Evolutionary conservation across 2,113 vertebrate genomes (phyloP), one percentile per base, ranked within the genome.

Genomic region (Sinosuthora webbiana): DNA sequence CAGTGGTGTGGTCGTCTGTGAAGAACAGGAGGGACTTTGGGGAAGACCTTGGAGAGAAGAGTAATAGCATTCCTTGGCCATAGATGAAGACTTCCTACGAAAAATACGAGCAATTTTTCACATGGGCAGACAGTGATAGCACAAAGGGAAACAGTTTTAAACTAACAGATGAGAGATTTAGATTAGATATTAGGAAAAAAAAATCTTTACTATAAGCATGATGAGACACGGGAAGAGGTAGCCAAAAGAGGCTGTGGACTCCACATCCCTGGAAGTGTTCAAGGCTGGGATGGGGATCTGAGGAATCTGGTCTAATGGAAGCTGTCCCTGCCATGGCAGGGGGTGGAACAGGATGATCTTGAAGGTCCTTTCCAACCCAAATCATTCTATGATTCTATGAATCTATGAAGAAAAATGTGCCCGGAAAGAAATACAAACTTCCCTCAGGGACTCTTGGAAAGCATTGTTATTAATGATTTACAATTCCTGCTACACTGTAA

Each of bases 81-180:
- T 0, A 37, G 28, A 10, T 70, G 25, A 81, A 53, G 15, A 45
- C 5, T 3, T 84, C 31, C 30, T 28, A 45, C 52, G 22, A 62
- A 67, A 91, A 63, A n/a, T 13, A 52, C 8, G 7, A 50, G 16
- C 9, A 20, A n/a, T 20, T 37, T 81, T 67, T 67, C 15, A 39
- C 4, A 33, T 1, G 4, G 9, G 19, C 8, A 45, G 15, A 25
- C 3, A 45, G 13, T 16, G 18, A 45, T 2, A 30, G 33, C 6
- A 74, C 5, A 25, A 81, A 25, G 7, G 30, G 11, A 3, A 63
- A 41, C 13, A 13, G 25, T 25, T 87, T 87, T 15, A 47, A 71
- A 56, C n/a, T 18, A 63, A 47, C 25, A 79, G 30, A 30, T 63
- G 65, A 17, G 23, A 52, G 37, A 67, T 82, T 74, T 59, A 45